These are phyloP conservation scores for Drosophila repleta DNA, from an alignment of 1,140 invertebrate genomes.

Conservation along the genomic window DNA sequence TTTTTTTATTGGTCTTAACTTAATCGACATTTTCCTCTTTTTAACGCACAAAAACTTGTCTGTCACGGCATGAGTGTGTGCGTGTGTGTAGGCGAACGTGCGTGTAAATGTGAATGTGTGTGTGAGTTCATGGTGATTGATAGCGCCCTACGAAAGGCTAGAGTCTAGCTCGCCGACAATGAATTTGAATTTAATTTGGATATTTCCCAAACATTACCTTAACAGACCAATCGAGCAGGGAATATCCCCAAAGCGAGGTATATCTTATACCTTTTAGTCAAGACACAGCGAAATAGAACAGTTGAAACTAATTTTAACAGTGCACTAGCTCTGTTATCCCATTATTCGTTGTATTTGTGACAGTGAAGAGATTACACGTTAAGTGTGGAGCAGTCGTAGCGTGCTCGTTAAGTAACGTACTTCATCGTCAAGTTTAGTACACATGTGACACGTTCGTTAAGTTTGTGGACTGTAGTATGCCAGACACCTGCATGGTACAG, in stretches of 20 bases:
- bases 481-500: background rate
- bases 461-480: background rate
- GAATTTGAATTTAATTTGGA: constrained; percentile 36
- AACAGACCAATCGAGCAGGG: too few species aligned
- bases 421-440: constrained; percentile 3
- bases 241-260: background rate
- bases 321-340: background rate
- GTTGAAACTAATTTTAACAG: background rate
- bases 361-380: background rate
- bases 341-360: background rate
- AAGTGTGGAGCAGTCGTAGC: background rate
- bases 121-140: constrained; percentile 28
- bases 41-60: constrained; percentile 31
- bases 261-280: constrained; percentile 13
- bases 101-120: background rate
- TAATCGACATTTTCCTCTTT: constrained; percentile 55
- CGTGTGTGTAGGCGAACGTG: constrained; percentile 4
- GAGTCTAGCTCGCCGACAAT: constrained; percentile 24
- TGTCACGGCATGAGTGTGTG: constrained; percentile 8
- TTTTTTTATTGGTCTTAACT: constrained; percentile 66
- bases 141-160: constrained; percentile 5
- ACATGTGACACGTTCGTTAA: background rate
- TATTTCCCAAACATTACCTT: constrained; percentile 13
- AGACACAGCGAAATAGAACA: constrained; percentile 15
- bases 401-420: background rate